Base-by-base conservation (phyloP, 2,888 invertebrate genomes). In the Aleiodes alternator region DNA sequence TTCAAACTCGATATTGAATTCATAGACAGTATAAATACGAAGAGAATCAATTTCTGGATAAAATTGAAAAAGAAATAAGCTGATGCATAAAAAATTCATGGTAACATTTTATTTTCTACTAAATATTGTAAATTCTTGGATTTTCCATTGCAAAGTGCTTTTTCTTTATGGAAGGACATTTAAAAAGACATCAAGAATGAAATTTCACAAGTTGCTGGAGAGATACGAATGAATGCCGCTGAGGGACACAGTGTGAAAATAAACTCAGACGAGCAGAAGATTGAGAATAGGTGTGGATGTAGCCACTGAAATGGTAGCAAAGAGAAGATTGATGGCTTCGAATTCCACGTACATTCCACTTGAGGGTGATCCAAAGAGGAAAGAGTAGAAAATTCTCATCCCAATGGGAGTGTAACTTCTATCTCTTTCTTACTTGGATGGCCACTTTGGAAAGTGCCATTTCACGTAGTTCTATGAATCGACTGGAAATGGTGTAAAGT, bases 311-410 rank as follows among this genome's bases (percentile, higher is more conserved):
- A 23, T 50, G 61, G 72, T 70, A 68, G 74, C 61, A 72, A 23
- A 23, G 74, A 51, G 75, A 84, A 84, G 84, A 84, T 84, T 83
- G 84, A 84, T 84, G 81, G 80, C 82, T 75, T 81, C 76, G 82
- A 81, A 82, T 82, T 77, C 73, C 75, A 68, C 78, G 78, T 82
- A 80, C 74, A 78, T 74, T 74, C 78, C 76, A 75, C 23, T 68
- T 70, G 53, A 48, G 34, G 66, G 2, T n/a, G n/a, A 2, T 23
- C n/a, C 61, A 59, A 23, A 23, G 73, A 68, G 72, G 68, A 73
- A 76, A 76, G 75, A 59, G 57, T 23, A 23, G 23, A 23, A 23
- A 51, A 57, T 69, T 57, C 69, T 72, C 69, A 59, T 72, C 57
- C n/a, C 64, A 48, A 16, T n/a, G 11, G 29, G 12, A 68, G 50